Evolutionary conservation across 1,140 invertebrate genomes (phyloP), one percentile per base, ranked within the genome.

Genomic region (Drepana arcuata): DNA sequence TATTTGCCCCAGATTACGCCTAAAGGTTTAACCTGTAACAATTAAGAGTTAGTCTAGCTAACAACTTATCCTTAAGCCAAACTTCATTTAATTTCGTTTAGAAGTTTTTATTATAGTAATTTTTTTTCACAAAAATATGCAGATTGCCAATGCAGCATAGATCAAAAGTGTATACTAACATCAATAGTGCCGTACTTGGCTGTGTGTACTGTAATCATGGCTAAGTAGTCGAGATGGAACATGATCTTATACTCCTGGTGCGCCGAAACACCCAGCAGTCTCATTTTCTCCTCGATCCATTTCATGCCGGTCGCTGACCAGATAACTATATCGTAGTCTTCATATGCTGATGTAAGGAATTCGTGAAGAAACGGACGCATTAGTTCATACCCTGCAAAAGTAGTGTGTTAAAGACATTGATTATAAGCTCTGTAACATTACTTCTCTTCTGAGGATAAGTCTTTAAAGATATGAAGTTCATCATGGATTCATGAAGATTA

Each of bases 231-330:
- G 23, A 98, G 74, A 72, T 95, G 93, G 77, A 97, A 98, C 49
- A 92, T 89, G 45, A 99, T 93, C 83, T 97, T 98, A 67, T 98
- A 99, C 41, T 91, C 88, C 2, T 90, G 85, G 84, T 98, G 90
- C 14, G 79, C 88, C 0, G 89, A 84, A 0, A 98, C 95, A 0
- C 95, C 95, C 0, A 99, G 83, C 13, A 98, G 75, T 35, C 92
- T 92, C 96, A 99, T 98, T 82, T 99, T 99, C 54, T 97, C 94
- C 59, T 97, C 93, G 30, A 99, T 98, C 95, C 96, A 99, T 58
- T 95, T 97, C 96, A 98, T 98, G 45, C 92, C 93, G 1, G 97
- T 99, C 0, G 97, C 97, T 21, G 97, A 98, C 96, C 93, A 94
- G 48, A 94, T 95, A 0, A 93, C 93, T 52, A 95, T 94, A 60